phyloP scores from a whole-genome alignment of 2,888 invertebrate species.

The Palloptera scutellata region DNA sequence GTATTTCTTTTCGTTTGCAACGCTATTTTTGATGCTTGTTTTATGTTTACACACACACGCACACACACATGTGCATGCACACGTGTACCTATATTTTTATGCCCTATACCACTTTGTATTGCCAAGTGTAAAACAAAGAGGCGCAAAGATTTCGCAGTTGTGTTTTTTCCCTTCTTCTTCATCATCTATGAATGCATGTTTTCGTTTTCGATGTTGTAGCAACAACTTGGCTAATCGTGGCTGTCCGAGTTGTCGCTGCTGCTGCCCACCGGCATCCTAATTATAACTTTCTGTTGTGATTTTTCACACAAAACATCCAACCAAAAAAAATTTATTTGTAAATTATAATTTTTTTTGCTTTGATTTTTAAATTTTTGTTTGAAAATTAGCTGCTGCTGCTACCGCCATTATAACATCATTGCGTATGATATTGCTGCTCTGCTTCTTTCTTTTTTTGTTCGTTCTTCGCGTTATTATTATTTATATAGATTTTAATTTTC shows the following conservation, averaged over 20 bases:
- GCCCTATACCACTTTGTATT: background rate
- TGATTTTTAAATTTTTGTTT: constrained; percentile 7
- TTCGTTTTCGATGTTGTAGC: constrained; percentile 27
- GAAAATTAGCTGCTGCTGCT: background rate
- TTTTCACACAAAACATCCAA: constrained; percentile 25
- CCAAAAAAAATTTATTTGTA: constrained; percentile 1
- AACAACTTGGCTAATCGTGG: constrained; percentile 52
- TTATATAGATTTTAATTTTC: constrained; percentile 25
- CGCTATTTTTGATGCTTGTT: background rate
- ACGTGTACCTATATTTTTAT: background rate
- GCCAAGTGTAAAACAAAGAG: too few relatives aligned
- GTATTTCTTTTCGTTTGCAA: too few relatives aligned
- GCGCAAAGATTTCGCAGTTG: too few relatives aligned
- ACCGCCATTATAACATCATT: background rate
- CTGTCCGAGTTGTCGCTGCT: background rate
- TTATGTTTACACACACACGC: background rate
- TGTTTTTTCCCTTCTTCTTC: constrained; percentile 8
- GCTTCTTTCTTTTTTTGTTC: constrained; percentile 20
- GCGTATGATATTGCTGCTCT: constrained; percentile 28
- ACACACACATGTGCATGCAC: background rate
- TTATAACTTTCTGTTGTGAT: constrained; percentile 14
- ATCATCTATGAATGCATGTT: background rate
- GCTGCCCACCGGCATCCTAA: constrained; percentile 24
- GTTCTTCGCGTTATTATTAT: constrained; percentile 32
- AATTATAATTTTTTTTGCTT: constrained; percentile 16